Evolutionary conservation across 2,888 invertebrate genomes (phyloP).

Genomic region (Dynastes tityus): DNA sequence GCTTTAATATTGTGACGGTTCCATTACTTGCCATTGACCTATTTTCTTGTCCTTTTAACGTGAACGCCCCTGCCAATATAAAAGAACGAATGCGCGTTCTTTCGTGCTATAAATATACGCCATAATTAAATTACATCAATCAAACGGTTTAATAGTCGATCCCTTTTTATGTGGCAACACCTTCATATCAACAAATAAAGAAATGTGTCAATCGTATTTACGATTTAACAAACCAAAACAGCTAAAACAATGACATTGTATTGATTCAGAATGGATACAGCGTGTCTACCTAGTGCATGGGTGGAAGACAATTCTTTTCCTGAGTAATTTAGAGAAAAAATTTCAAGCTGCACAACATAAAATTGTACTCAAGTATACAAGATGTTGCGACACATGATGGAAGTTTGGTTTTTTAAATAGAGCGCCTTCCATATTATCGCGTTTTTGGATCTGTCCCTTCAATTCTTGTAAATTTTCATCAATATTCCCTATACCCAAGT

Average conservation of each 20-base stretch:
- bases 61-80: slow-evolving; percentile 1
- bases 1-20: slow-evolving; percentile 15
- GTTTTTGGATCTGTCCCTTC: too few relatives aligned
- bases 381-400: too few relatives aligned
- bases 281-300: too few relatives aligned
- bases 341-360: too few relatives aligned
- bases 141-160: slow-evolving; percentile 14
- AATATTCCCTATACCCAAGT: too few relatives aligned
- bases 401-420: too few relatives aligned
- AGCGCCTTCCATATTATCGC: too few relatives aligned
- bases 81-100: slow-evolving; percentile 13
- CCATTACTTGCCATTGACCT: slow-evolving; percentile 39
- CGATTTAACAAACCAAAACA: neutral
- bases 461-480: too few relatives aligned
- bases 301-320: too few relatives aligned
- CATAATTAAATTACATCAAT: slow-evolving; percentile 17
- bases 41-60: slow-evolving; percentile 28
- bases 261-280: neutral
- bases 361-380: too few relatives aligned
- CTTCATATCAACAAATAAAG: neutral
- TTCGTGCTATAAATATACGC: slow-evolving; percentile 29
- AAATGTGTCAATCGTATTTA: neutral
- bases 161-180: slow-evolving; percentile 12
- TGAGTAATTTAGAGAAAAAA: too few relatives aligned
- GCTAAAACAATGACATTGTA: neutral